Evolutionary conservation across 2,888 invertebrate genomes (phyloP), one percentile per base, ranked within the genome.

Genomic region (Pheosia tremula): DNA sequence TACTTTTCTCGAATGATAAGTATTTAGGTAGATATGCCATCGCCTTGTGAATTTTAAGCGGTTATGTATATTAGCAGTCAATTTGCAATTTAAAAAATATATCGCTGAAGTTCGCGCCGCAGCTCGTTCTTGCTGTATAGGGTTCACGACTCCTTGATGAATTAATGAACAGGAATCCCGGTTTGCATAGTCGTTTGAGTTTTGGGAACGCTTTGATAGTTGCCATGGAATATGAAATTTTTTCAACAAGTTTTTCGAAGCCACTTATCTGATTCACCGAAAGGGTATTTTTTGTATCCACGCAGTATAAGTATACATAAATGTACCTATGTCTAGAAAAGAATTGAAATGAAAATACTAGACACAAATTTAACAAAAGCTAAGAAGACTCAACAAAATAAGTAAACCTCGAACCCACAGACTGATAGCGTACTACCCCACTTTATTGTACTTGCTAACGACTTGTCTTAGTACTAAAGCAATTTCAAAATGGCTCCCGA

Each of bases 401-500:
- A 24, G 24, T 24, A 24, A 24, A 24, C 0, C 24, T 24, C 24
- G 24, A 1, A 24, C 24, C 24, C 24, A 24, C 24, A 24, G 24
- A 24, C 24, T 24, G 24, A 24, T 24, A 24, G 24, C 24, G 24
- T 24, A 24, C 24, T 24, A 24, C 47, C 47, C 47, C 47, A 47
- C 47, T 47, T 47, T 92, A 93, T 90, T 86, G 84, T 81, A 87
- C 85, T 93, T 91, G 74, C 82, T 87, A 91, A 93, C 93, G 90
- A 93, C 91, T 91, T 91, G 83, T 88, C 90, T 88, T 77, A 85
- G 83, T 88, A 91, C 86, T 92, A 88, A 89, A 90, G 90, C 91
- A 89, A 93, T 93, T 93, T 88, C 86, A 91, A 90, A 93, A 91
- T 89, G 85, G 89, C 88, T 81, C 84, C 87, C 87, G 91, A 95